These are phyloP conservation scores for Scyliorhinus canicula DNA, from an alignment of 2,797 vertebrate genomes.

Conservation along the genomic window DNA sequence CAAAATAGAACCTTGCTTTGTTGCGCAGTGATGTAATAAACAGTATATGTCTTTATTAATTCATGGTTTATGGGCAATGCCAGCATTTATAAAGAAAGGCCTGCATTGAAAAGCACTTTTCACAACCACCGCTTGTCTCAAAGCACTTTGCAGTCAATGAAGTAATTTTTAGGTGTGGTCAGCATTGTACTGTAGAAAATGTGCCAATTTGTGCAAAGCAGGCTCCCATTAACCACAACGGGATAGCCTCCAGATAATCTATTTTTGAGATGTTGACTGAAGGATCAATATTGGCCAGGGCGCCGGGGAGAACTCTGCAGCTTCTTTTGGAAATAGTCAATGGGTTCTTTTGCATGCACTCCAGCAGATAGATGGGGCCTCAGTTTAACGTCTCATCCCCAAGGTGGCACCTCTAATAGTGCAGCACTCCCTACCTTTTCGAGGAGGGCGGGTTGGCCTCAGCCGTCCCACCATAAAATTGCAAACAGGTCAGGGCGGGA, in stretches of 20 bases:
- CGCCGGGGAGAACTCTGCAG: too few species aligned
- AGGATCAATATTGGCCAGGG: too few species aligned
- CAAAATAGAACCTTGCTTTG: neutral
- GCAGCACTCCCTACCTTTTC: neutral
- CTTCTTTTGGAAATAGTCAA: neutral
- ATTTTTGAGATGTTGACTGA: too few species aligned
- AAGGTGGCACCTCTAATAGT: neutral
- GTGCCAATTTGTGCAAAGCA: neutral
- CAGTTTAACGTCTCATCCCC: too few species aligned
- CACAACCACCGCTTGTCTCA: neutral
- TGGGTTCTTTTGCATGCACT: neutral
- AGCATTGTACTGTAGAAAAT: neutral
- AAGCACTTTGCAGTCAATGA: neutral
- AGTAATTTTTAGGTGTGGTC: neutral
- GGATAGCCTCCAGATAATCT: neutral
- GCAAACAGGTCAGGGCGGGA: too few species aligned
- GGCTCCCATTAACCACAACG: neutral
- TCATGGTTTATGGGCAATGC: neutral
- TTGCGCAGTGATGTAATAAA: neutral
- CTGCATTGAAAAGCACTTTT: neutral
- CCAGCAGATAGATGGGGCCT: too few species aligned
- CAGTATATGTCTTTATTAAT: neutral
- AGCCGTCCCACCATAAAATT: too few species aligned
- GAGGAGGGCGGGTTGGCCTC: too few species aligned
- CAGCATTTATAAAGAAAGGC: neutral